Evolutionary conservation across 2,888 invertebrate species (phyloP).

Genomic region (Teleiodes luculella): DNA sequence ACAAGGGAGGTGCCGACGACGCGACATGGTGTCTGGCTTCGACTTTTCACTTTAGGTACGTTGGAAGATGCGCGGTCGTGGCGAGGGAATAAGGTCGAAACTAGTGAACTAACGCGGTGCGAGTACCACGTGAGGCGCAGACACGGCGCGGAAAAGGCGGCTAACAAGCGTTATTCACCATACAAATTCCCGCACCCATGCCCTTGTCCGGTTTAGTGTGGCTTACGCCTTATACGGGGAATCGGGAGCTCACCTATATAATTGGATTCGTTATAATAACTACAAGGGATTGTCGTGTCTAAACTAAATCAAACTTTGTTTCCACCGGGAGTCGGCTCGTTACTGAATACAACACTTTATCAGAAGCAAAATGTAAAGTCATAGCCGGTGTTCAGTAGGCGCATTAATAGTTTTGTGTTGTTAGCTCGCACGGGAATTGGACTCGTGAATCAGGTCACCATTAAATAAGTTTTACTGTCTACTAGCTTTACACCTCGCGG

Average conservation of each 20-base stretch:
- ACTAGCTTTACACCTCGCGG: no score
- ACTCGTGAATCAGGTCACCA: not conserved
- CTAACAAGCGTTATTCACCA: no score
- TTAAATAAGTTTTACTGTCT: not conserved
- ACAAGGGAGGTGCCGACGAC: no score
- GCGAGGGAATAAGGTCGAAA: no score
- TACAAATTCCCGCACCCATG: no score
- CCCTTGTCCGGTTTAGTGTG: no score
- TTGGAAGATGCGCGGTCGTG: no score
- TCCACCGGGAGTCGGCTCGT: slow-evolving; percentile 49
- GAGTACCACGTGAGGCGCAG: no score
- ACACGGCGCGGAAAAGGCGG: no score
- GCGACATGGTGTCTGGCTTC: no score
- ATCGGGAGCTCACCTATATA: slow-evolving; percentile 35
- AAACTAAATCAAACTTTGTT: slow-evolving; percentile 73
- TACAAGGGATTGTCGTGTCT: slow-evolving; percentile 63
- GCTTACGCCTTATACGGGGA: slow-evolving; percentile 16
- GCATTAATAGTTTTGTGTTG: not conserved
- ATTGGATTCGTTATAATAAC: slow-evolving; percentile 59
- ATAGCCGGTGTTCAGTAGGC: not conserved
- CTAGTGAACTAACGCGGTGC: no score
- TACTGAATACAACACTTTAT: not conserved
- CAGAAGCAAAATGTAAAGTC: not conserved
- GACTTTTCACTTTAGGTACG: no score
- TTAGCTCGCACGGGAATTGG: not conserved